Base-by-base conservation (phyloP, 2,797 vertebrate species). In the Rhinichthys osculus region DNA sequence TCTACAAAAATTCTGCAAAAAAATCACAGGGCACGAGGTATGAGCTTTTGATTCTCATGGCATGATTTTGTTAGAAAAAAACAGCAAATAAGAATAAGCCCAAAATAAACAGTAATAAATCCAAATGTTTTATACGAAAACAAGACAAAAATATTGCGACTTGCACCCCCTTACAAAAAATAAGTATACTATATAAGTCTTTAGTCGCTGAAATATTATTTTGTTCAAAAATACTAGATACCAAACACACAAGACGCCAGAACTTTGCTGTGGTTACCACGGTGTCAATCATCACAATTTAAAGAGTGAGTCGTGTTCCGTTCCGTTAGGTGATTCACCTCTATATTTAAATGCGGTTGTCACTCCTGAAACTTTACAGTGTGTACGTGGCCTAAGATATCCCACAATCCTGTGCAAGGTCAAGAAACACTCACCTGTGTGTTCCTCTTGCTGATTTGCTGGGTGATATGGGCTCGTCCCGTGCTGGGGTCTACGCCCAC, bases 401-500 rank as follows among this genome's bases (percentile, higher is more conserved):
- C 16, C 42, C 59, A 19, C 59, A 67, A 64, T 66, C 59, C 42
- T 21, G 10, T 66, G 17, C 17, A 80, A 67, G 62, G 19, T 23
- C 27, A 16, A 59, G 7, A 57, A 59, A 42, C 19, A 42, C 81
- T 57, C 33, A 99, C 98, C 90, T 98, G 98, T 86, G 97, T 97
- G 92, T 97, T 99, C 93, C 98, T 97, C 90, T 97, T 98, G 93
- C 94, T 95, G 93, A 99, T 98, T 90, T 97, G 95, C 91, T 97
- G 96, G 89, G 95, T 97, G 73, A 99, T 95, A 90, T 98, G 97
- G 0, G 98, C 97, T 30, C 96, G 96, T 0, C 97, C 98, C 0
- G 98, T 98, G 94, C 97, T 97, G 0, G 97, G 98, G 86, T 99
- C 98, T 82, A 99, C 96, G 1, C 97, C 97, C 0, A 95, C 96